These are phyloP conservation scores for Balaeniceps rex DNA, from an alignment of 2,113 vertebrate genomes.

Conservation along the genomic window DNA sequence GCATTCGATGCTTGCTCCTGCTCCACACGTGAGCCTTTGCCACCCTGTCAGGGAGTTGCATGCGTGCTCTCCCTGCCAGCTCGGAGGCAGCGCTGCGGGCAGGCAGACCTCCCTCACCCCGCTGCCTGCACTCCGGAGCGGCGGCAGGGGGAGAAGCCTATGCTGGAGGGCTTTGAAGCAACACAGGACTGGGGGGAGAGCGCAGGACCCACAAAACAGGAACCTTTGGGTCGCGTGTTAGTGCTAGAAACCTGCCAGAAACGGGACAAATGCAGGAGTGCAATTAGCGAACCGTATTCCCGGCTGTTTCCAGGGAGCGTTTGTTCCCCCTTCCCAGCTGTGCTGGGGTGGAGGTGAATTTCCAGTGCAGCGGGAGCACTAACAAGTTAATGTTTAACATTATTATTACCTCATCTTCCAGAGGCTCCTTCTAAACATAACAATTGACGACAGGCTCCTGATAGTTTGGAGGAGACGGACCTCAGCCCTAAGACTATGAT, in stretches of 20 bases:
- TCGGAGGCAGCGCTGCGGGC: accelerated
- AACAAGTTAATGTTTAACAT: constrained; percentile 73
- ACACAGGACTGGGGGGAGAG: not conserved
- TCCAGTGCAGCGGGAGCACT: constrained; percentile 63
- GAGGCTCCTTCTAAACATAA: constrained; percentile 71
- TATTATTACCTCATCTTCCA: constrained; percentile 73
- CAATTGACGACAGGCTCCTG: constrained; percentile 70
- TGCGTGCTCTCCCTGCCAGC: not conserved
- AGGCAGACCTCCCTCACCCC: not conserved
- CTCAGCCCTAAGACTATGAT: constrained; percentile 61
- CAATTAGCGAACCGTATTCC: constrained; percentile 7
- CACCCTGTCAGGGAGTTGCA: not conserved
- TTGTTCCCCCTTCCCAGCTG: constrained; percentile 49
- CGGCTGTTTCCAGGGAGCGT: constrained; percentile 9
- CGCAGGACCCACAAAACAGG: not conserved
- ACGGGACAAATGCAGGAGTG: not conserved
- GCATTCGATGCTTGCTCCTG: not conserved
- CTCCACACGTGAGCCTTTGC: accelerated
- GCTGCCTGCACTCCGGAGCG: accelerated
- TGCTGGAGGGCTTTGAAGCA: not conserved
- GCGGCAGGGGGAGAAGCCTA: not conserved
- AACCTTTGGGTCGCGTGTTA: not conserved
- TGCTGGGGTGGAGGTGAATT: constrained; percentile 62
- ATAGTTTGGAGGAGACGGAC: constrained; percentile 65
- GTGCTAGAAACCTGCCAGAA: not conserved